A percentile compares a stretch with the other conserved stretches of the same genome.
Evolutionary conservation across 2,113 vertebrate genomes (phyloP).

Genomic region (Percina caprodes): DNA sequence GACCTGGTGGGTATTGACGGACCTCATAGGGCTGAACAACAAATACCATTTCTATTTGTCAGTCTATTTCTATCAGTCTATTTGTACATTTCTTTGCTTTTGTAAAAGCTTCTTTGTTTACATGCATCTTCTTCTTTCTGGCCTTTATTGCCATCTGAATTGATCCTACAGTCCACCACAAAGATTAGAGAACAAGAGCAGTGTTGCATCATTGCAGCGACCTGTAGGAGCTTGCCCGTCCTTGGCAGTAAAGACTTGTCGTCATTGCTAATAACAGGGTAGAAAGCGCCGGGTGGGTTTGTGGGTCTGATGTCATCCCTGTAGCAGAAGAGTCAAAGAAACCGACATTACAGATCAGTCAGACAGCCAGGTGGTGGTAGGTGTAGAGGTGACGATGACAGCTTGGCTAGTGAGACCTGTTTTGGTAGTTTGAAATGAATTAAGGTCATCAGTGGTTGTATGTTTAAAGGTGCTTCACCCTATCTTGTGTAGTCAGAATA

Average conservation of each 20-base stretch:
- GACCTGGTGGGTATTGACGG: too few relatives aligned
- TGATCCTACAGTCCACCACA: constrained; percentile 3
- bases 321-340: constrained; percentile 50
- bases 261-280: constrained; percentile 53
- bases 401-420: neutral
- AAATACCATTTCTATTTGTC: neutral
- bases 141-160: neutral
- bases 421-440: neutral
- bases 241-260: constrained; percentile 40
- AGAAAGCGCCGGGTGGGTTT: constrained; percentile 24
- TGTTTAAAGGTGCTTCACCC: constrained; percentile 4
- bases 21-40: neutral
- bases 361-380: constrained; percentile 45
- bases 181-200: constrained; percentile 26
- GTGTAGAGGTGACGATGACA: constrained; percentile 10
- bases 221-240: constrained; percentile 51
- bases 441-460: neutral
- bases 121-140: neutral
- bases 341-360: constrained; percentile 35
- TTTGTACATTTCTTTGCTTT: neutral
- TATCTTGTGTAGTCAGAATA: neutral
- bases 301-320: constrained; percentile 63
- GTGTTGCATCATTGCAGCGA: constrained; percentile 10
- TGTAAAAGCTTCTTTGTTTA: constrained; percentile 2
- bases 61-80: too few relatives aligned